Evolutionary conservation across 2,797 vertebrate species (phyloP).

Genomic region (Rhabdomys pumilio): DNA sequence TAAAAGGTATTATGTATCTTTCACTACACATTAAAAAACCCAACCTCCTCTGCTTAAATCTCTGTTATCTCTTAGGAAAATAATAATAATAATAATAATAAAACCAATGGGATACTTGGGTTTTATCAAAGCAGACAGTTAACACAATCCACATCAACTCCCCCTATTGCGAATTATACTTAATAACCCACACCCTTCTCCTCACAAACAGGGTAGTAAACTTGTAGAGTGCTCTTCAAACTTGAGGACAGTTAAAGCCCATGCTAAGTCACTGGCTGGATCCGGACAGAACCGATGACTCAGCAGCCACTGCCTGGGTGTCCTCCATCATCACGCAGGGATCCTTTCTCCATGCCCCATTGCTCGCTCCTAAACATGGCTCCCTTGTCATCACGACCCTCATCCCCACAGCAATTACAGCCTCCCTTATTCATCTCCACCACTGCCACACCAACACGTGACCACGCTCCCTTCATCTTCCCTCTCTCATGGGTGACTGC

Average conservation of each 20-base stretch:
- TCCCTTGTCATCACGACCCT: neutral
- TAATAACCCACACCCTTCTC: neutral
- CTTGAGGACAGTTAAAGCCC: slow-evolving; percentile 17
- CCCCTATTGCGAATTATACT: slow-evolving; percentile 14
- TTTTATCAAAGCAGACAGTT: neutral
- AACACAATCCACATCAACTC: neutral
- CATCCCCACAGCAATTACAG: slow-evolving; percentile 19
- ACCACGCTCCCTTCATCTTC: slow-evolving; percentile 68
- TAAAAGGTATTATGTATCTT: neutral
- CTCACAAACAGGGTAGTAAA: neutral
- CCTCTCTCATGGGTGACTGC: slow-evolving; percentile 75
- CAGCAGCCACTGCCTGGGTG: neutral
- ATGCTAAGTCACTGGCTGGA: neutral
- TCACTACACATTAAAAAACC: neutral
- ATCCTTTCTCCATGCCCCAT: slow-evolving; percentile 64
- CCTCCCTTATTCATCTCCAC: slow-evolving; percentile 69
- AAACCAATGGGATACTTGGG: neutral
- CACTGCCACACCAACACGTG: neutral
- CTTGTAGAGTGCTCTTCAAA: slow-evolving; percentile 31
- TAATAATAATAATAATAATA: too few species aligned
- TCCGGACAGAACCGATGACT: slow-evolving; percentile 15
- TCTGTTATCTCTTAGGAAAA: neutral
- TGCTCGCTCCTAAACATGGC: slow-evolving; percentile 71
- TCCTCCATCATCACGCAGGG: slow-evolving; percentile 49
- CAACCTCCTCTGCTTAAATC: neutral